Percentiles rank a stretch among this genome's conserved stretches.
Conservation (phyloP, 2,888 invertebrate genomes). For the Melolontha melolontha region DNA sequence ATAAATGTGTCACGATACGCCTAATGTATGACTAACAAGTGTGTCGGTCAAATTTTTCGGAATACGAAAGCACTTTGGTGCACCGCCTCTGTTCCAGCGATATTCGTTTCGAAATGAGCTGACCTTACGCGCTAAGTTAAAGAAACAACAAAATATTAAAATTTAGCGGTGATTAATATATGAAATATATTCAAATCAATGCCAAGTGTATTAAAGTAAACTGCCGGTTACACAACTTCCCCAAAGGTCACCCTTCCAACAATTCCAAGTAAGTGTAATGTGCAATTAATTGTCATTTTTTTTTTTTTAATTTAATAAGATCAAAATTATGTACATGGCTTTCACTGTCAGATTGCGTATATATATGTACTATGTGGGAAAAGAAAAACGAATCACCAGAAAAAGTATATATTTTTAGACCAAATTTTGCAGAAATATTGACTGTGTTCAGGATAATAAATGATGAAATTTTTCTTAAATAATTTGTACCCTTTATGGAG, state of each 20-base stretch:
- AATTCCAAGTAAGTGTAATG: neutral
- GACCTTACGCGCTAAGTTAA: neutral
- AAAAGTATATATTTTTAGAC: no score
- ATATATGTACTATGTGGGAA: no score
- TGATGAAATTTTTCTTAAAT: no score
- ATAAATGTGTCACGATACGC: conserved; percentile 3
- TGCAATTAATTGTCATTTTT: no score
- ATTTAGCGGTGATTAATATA: neutral
- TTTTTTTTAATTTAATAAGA: no score
- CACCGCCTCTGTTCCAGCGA: neutral
- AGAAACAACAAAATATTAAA: conserved; percentile 5
- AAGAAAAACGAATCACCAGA: no score
- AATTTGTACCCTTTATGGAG: no score
- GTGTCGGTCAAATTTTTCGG: conserved; percentile 8
- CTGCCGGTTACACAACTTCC: neutral
- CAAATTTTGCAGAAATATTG: no score
- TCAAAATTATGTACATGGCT: no score
- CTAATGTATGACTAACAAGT: neutral
- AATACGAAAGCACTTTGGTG: neutral
- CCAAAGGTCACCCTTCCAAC: neutral
- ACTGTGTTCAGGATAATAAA: no score
- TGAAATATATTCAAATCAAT: conserved; percentile 1
- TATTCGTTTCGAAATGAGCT: neutral
- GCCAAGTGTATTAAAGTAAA: conserved; percentile 16
- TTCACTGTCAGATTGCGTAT: no score